Evolutionary conservation across 2,888 invertebrate genomes (phyloP).

Genomic region (Mythimna vitellina): DNA sequence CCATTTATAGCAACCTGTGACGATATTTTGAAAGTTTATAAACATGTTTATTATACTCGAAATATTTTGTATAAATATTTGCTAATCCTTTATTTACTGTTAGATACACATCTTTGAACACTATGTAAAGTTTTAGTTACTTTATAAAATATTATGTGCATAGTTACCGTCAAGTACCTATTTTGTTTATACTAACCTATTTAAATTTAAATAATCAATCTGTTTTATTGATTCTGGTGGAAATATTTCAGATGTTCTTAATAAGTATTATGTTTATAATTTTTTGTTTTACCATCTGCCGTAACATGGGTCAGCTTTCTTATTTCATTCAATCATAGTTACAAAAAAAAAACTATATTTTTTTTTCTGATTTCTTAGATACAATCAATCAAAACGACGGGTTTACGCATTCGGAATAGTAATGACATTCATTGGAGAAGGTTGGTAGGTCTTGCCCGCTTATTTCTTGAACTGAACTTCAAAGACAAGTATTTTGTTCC

Average conservation of each 20-base stretch:
- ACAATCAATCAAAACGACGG: slow-evolving; percentile 44
- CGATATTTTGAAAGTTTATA: slow-evolving; percentile 63
- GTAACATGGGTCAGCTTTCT: slow-evolving; percentile 24
- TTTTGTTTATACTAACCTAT: too few species aligned
- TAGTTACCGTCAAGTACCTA: not conserved
- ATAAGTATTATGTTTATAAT: not conserved
- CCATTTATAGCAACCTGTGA: slow-evolving; percentile 78
- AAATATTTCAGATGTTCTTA: not conserved
- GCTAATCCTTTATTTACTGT: slow-evolving; percentile 4
- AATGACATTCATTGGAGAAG: slow-evolving; percentile 16
- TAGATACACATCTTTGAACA: not conserved
- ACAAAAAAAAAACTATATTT: slow-evolving; percentile 8
- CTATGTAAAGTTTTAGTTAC: too few species aligned
- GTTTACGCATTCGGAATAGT: slow-evolving; percentile 45
- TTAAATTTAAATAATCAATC: not conserved
- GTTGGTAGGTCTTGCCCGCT: not conserved
- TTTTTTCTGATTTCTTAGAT: slow-evolving; percentile 28
- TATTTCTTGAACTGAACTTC: slow-evolving; percentile 19
- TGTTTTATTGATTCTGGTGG: not conserved
- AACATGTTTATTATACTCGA: slow-evolving; percentile 62
- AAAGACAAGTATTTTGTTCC: slow-evolving; percentile 17
- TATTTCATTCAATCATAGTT: slow-evolving; percentile 32
- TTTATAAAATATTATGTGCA: not conserved
- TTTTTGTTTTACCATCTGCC: not conserved
- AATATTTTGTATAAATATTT: slow-evolving; percentile 14